Conservation (phyloP, 1,140 invertebrate species). For the Orussus abietinus region DNA sequence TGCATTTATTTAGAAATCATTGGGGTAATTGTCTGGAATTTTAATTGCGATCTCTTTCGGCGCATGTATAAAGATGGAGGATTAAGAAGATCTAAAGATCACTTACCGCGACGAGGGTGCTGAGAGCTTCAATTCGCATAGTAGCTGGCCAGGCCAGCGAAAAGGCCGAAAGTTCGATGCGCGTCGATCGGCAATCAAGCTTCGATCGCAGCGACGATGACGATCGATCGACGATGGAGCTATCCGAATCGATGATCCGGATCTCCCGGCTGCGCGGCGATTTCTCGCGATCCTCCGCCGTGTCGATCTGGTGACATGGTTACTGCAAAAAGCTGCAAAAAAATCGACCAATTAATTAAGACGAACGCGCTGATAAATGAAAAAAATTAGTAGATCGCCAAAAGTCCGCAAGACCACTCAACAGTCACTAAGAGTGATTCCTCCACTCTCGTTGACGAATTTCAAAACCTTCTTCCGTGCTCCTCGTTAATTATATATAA, state of each 20-base stretch:
- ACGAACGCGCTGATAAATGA: too few relatives aligned
- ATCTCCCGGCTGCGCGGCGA: constrained; percentile 35
- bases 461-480: too few relatives aligned
- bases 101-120: constrained; percentile 50
- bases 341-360: constrained; percentile 9
- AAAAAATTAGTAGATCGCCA: too few relatives aligned
- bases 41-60: constrained; percentile 3
- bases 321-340: constrained; percentile 16
- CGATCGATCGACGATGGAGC: constrained; percentile 11
- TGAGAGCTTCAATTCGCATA: constrained; percentile 55
- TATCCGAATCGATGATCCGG: constrained; percentile 22
- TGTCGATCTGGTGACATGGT: constrained; percentile 35
- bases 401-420: too few relatives aligned
- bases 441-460: too few relatives aligned
- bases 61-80: not conserved
- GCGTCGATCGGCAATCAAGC: constrained; percentile 36
- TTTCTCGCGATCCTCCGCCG: constrained; percentile 26
- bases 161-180: constrained; percentile 45
- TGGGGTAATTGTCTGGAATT: too few relatives aligned
- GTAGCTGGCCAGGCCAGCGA: constrained; percentile 54
- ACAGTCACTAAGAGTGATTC: too few relatives aligned
- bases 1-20: too few relatives aligned
- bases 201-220: constrained; percentile 33
- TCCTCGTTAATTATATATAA: too few relatives aligned
- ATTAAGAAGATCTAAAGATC: constrained; percentile 11